Base-by-base conservation (phyloP, 1,140 invertebrate species). In the Ceratina australensis region DNA sequence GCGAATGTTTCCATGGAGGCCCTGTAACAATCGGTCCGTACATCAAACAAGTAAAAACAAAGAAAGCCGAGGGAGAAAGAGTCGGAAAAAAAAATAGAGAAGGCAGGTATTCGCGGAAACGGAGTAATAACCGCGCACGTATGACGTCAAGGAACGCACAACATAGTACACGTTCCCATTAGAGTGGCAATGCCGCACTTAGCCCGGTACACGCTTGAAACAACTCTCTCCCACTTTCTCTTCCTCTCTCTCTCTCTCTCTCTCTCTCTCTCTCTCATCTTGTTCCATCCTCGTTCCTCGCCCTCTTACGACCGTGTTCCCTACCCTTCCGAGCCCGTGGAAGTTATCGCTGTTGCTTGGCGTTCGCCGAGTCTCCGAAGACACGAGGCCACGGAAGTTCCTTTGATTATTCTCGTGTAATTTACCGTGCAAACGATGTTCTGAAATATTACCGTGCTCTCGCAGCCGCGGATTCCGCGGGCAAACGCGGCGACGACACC, bases 361-460 rank as follows among this genome's bases (percentile, higher is more conserved):
- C 20, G 47, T 60, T 50, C 59, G 33, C 24, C 73, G 20, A 71
- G 47, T 60, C 56, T 71, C 74, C 67, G 66, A 77, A 77, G 74
- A 77, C 74, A 57, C 33, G 33, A 42, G 61, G 66, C 49, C 74
- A 7, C 67, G 63, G 24, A 71, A 60, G 57, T 71, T 57, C 50
- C 67, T 77, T 77, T 77, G 74, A 77, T 77, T 77, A 77, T 77
- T 77, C 74, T 71, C 74, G 74, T 71, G 74, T 77, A 77, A 77
- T 77, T 77, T 71, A 71, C 67, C 74, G 74, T 77, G 74, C 68
- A 77, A 77, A 77, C 74, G 74, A 77, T 71, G 74, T 77, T 77
- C 74, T 77, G 74, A 77, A 77, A 77, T 77, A 77, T 77, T 77
- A 77, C 74, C 56, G 66, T 63, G 74, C 49, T 71, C 49, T 71